Evolutionary conservation across 2,888 invertebrate genomes (phyloP).

Genomic region (Agriopis leucophaearia): DNA sequence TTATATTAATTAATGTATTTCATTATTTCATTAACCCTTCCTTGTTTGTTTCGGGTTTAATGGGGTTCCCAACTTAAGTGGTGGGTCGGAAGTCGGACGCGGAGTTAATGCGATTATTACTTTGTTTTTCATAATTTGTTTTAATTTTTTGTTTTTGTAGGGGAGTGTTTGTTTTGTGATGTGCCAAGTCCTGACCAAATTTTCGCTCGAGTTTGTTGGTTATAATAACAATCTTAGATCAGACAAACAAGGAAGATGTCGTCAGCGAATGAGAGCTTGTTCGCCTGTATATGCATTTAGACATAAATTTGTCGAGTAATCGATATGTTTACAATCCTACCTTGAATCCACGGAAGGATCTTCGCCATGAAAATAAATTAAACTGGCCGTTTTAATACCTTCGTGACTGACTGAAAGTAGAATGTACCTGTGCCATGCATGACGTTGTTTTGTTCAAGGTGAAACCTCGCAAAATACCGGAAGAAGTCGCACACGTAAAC

Average conservation of each 20-base stretch:
- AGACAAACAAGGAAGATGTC: too few relatives aligned
- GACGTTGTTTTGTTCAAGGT: conserved; percentile 44
- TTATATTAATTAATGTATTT: conserved; percentile 60
- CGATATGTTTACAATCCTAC: background rate
- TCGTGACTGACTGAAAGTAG: conserved; percentile 17
- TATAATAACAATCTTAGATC: background rate
- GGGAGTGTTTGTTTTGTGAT: conserved; percentile 7
- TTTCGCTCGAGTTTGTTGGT: conserved; percentile 1
- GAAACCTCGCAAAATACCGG: conserved; percentile 20
- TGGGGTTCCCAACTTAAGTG: conserved; percentile 34
- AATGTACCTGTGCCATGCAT: conserved; percentile 27
- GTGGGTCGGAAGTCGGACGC: conserved; percentile 17
- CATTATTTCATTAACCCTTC: conserved; percentile 62
- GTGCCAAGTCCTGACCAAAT: background rate
- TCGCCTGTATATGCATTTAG: too few relatives aligned
- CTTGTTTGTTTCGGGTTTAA: conserved; percentile 53
- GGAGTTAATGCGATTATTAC: conserved; percentile 31
- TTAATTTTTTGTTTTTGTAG: conserved; percentile 20
- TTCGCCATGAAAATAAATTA: conserved; percentile 11
- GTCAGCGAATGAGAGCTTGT: too few relatives aligned
- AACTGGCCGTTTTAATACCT: conserved; percentile 11
- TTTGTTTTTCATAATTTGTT: conserved; percentile 34
- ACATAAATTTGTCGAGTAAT: too few relatives aligned
- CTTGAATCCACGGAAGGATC: conserved; percentile 6
- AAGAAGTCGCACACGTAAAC: conserved; percentile 13